Conservation (phyloP, 2,888 invertebrate species). For the Parochlus steinenii region DNA sequence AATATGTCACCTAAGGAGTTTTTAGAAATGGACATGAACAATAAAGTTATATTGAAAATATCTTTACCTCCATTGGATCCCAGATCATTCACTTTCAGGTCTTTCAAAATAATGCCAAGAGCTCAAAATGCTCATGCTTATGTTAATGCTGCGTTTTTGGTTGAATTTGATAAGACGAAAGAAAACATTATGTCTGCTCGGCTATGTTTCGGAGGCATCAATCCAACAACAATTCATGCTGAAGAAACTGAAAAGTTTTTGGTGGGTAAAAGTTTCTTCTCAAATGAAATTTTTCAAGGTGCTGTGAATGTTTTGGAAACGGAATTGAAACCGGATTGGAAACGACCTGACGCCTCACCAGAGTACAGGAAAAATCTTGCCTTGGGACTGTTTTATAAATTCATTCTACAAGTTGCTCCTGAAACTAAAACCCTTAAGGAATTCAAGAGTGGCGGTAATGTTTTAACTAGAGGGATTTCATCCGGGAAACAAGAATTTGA, state of each 20-base stretch:
- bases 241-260: constrained; percentile 34
- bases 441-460: constrained; percentile 31
- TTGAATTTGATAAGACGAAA: constrained; percentile 33
- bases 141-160: constrained; percentile 55
- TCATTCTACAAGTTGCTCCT: constrained; percentile 30
- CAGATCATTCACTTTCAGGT: constrained; percentile 25
- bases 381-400: constrained; percentile 44
- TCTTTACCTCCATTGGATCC: constrained; percentile 18
- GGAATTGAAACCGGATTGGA: constrained; percentile 38
- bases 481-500: constrained; percentile 41
- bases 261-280: constrained; percentile 29
- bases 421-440: constrained; percentile 16
- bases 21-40: constrained; percentile 30
- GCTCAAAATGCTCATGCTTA: constrained; percentile 58
- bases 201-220: constrained; percentile 44
- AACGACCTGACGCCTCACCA: constrained; percentile 41
- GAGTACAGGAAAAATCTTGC: constrained; percentile 44
- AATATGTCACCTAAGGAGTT: constrained; percentile 26
- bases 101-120: constrained; percentile 51
- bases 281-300: constrained; percentile 29
- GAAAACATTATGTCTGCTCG: constrained; percentile 31
- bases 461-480: constrained; percentile 36
- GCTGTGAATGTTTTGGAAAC: constrained; percentile 28
- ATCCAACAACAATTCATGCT: constrained; percentile 33
- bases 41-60: constrained; percentile 25